Base-by-base conservation (phyloP, 2,888 invertebrate genomes). In the Pinctada fucata region DNA sequence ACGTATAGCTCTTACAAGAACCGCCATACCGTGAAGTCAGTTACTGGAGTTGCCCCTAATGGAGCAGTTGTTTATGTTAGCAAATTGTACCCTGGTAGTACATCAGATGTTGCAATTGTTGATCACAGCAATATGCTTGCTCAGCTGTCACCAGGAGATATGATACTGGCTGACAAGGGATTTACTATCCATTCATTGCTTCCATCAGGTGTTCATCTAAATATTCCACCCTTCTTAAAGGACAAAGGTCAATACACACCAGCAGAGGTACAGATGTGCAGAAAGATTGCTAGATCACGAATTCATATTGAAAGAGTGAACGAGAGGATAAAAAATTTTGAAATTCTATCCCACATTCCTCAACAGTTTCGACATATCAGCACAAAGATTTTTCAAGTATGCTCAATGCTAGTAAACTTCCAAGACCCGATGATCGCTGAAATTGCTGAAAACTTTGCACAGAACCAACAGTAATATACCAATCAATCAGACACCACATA, bases 111-210 rank as follows among this genome's bases (percentile, higher is more conserved):
- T 65, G 70, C 68, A 47, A 76, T 83, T 8, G 79, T 76, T 66
- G 75, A 82, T 45, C 69, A 82, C n/a, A 76, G 75, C 67, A 82
- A 75, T n/a, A 47, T 82, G 10, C 45, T 84, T n/a, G 68, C 78
- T 50, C 50, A 79, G 10, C 52, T 79, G 8, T 50, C 65, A 16
- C 72, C 79, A 50, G 84, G 82, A 68, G 76, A 80, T 51, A 48
- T 66, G 63, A 75, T 84, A 16, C 64, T 84, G 47, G 79, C 79
- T 1, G 83, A 84, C 68, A 58, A 81, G 49, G 83, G 83, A 10
- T 83, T 84, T 31, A 73, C 73, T 3, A 73, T 65, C 10, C 66
- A 73, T 13, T 65, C 73, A n/a, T 31, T 73, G 8, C 73, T 73
- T 48, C 67, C 74, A 4, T 31, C 47, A 6, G 74, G 66, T 3